These are phyloP conservation scores for Sclerurus mexicanus DNA, from an alignment of 2,113 vertebrate genomes.

Conservation along the genomic window DNA sequence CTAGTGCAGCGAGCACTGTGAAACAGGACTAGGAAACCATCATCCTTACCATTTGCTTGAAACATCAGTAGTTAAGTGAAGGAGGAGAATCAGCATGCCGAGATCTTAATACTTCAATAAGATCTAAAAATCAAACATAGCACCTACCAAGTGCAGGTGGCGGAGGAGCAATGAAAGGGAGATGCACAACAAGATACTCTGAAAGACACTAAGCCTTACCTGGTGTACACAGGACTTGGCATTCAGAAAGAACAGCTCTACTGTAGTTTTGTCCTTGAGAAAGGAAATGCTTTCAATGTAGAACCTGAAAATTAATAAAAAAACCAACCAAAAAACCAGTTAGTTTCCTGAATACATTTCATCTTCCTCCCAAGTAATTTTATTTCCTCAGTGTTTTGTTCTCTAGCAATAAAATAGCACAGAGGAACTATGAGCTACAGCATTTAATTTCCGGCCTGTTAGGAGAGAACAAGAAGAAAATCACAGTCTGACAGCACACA, in stretches of 20 bases:
- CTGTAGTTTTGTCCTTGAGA: slow-evolving; percentile 92
- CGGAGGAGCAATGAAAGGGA: background rate
- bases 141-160: background rate
- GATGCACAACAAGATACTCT: background rate
- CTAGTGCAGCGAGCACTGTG: background rate
- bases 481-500: background rate
- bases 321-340: background rate
- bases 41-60: background rate
- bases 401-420: background rate
- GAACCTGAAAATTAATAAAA: slow-evolving; percentile 81
- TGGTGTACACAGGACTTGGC: slow-evolving; percentile 91
- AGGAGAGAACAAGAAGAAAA: background rate
- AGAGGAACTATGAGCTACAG: slow-evolving; percentile 8
- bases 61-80: background rate
- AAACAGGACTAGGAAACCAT: background rate
- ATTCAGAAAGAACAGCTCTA: slow-evolving; percentile 97
- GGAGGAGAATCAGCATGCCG: accelerated
- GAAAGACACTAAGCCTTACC: slow-evolving; percentile 71
- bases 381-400: slow-evolving; percentile 17
- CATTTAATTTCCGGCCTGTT: slow-evolving; percentile 21
- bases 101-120: background rate
- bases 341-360: background rate
- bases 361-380: background rate
- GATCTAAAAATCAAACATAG: background rate
- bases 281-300: slow-evolving; percentile 95